Evolutionary conservation across 2,797 vertebrate genomes (phyloP), one percentile per base, ranked within the genome.

Genomic region (Lithobates sylvaticus): DNA sequence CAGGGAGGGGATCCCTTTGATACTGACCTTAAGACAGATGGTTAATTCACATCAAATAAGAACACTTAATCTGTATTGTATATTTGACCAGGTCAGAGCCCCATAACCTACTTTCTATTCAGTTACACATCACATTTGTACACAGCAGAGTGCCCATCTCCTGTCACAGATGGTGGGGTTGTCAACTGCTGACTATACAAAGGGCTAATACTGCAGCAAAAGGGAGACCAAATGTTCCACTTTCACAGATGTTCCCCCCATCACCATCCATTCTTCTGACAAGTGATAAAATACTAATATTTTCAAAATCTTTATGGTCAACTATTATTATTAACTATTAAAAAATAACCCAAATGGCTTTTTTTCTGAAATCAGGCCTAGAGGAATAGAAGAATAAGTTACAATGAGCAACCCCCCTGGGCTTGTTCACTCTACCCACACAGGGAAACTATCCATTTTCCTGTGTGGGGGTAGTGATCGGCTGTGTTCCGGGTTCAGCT

Each of bases 221-320:
- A 39, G 61, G 21, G 2, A 13, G 32, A n/a, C 61, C 54, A 15
- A 32, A 8, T 29, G 58, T 39, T 29, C 3, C 34, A 8, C 16
- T 27, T 68, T 29, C 29, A 72, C 77, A 74, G 61, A 61, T 80
- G 77, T 71, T 69, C 32, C 61, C 50, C 36, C 76, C 73, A n/a
- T 29, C 26, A 10, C 12, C 47, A 71, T 36, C 44, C 27, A 81
- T 47, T 18, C 47, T 39, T 84, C 54, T 70, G 15, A 12, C 61
- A 47, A 47, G 10, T n/a, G 72, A 47, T 29, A n/a, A 27, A 5
- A 32, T 54, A 54, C 15, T 1, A 54, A 4, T 18, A 18, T 1
- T 18, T 54, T 54, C 15, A 3, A 50, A 50, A 50, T 50, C 3
- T 15, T 50, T 16, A 18, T 50, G 4, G 3, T 50, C 2, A 47